These are phyloP conservation scores for Anhinga anhinga DNA, from an alignment of 2,113 vertebrate genomes.

Conservation along the genomic window DNA sequence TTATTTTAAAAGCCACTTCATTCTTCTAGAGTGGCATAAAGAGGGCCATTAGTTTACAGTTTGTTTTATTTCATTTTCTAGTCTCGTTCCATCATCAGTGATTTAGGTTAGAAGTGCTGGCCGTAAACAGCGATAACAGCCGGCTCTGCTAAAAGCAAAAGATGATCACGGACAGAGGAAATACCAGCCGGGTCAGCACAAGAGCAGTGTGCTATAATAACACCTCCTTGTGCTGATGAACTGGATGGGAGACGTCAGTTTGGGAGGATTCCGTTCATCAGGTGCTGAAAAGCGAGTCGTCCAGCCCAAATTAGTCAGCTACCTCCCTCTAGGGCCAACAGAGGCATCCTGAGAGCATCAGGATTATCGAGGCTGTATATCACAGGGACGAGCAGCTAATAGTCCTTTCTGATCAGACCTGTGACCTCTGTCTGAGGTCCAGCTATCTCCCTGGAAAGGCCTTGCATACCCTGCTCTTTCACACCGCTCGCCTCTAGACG, in stretches of 20 bases:
- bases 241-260: neutral
- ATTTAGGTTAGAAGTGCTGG: neutral
- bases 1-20: neutral
- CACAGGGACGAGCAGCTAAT: neutral
- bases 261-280: neutral
- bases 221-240: neutral
- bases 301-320: neutral
- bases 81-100: rapidly evolving
- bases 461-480: neutral
- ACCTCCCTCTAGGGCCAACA: neutral
- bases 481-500: rapidly evolving
- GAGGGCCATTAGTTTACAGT: neutral
- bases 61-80: neutral
- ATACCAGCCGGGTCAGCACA: neutral
- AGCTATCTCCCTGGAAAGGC: neutral
- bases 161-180: neutral
- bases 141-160: neutral
- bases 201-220: rapidly evolving
- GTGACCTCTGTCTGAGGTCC: neutral
- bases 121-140: neutral
- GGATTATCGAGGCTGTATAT: neutral
- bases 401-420: neutral
- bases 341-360: neutral
- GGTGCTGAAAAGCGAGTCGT: neutral
- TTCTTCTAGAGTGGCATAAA: neutral